These are phyloP conservation scores for Nudaria mundana DNA, from an alignment of 2,888 invertebrate species.

Conservation along the genomic window DNA sequence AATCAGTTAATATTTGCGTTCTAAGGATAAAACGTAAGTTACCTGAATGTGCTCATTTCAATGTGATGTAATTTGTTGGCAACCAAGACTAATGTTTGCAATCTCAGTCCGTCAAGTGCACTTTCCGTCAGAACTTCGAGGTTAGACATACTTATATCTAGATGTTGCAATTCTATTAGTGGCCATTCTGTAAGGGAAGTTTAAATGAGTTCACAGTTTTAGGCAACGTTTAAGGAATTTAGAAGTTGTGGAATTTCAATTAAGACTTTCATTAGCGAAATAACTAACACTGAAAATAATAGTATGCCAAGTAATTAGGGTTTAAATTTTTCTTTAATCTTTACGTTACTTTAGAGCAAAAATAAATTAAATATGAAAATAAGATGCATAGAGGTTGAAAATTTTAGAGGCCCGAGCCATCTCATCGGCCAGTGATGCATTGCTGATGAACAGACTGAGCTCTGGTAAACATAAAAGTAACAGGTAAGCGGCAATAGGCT, in stretches of 20 bases:
- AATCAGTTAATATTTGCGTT: too few relatives aligned
- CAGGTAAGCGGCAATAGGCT: too few relatives aligned
- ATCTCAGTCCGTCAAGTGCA: constrained; percentile 86
- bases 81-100: constrained; percentile 91
- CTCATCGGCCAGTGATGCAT: too few relatives aligned
- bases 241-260: constrained; percentile 21
- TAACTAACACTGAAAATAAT: not conserved
- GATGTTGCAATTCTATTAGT: constrained; percentile 88
- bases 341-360: too few relatives aligned
- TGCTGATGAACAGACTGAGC: too few relatives aligned
- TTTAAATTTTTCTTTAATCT: not conserved
- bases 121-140: constrained; percentile 90
- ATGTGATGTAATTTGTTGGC: constrained; percentile 91
- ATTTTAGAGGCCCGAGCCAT: too few relatives aligned
- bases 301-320: too few relatives aligned
- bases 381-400: too few relatives aligned
- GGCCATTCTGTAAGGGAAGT: constrained; percentile 86
- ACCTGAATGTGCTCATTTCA: constrained; percentile 91
- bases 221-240: constrained; percentile 16
- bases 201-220: constrained; percentile 35
- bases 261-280: constrained; percentile 21
- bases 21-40: constrained; percentile 18
- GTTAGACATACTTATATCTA: constrained; percentile 91
- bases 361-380: too few relatives aligned
- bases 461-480: too few relatives aligned